Evolutionary conservation across 2,888 invertebrate species (phyloP).

Genomic region (Chorisops tibialis): DNA sequence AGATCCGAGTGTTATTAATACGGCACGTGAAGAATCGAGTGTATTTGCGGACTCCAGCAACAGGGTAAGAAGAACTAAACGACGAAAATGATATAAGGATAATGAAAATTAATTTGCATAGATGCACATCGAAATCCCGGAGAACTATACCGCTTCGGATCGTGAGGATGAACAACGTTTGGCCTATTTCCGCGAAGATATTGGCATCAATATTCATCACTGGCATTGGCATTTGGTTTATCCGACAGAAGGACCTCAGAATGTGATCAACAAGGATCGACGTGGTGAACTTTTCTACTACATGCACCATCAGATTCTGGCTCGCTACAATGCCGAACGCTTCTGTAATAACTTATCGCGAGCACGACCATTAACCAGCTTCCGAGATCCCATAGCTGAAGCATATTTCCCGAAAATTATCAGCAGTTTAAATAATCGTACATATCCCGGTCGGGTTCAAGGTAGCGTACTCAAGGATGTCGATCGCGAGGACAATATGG

Average conservation of each 20-base stretch:
- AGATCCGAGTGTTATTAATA: constrained; percentile 67
- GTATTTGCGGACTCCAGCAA: constrained; percentile 55
- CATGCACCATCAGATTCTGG: constrained; percentile 64
- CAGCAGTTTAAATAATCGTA: constrained; percentile 62
- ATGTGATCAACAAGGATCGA: constrained; percentile 68
- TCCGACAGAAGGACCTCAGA: constrained; percentile 62
- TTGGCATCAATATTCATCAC: constrained; percentile 82
- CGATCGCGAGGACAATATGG: constrained; percentile 61
- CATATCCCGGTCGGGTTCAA: constrained; percentile 68
- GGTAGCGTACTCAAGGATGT: constrained; percentile 62
- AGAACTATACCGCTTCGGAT: constrained; percentile 72
- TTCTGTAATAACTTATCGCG: constrained; percentile 67
- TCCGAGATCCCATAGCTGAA: constrained; percentile 67
- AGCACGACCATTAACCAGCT: constrained; percentile 63
- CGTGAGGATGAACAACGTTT: constrained; percentile 74
- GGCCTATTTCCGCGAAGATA: constrained; percentile 82
- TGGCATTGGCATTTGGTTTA: constrained; percentile 92
- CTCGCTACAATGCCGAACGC: constrained; percentile 73
- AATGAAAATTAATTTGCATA: neutral
- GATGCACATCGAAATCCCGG: constrained; percentile 63
- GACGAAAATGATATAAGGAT: neutral
- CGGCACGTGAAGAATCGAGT: constrained; percentile 66
- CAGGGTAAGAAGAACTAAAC: constrained; percentile 46
- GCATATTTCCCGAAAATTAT: constrained; percentile 82
- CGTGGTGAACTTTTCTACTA: constrained; percentile 72